These are phyloP conservation scores for Sciurus vulgaris DNA, from an alignment of 2,797 vertebrate species.

Conservation along the genomic window DNA sequence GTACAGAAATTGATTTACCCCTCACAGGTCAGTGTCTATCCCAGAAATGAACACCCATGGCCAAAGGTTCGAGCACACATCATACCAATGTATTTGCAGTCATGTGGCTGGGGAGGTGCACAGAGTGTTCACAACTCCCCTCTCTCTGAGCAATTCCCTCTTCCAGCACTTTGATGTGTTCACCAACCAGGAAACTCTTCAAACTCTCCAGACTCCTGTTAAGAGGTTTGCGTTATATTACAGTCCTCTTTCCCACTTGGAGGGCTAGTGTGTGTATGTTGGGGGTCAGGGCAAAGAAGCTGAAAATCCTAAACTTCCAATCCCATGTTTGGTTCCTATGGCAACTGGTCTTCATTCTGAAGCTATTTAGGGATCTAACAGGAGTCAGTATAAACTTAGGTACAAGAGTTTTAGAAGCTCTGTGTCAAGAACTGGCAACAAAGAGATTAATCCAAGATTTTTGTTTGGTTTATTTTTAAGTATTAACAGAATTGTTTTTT, in stretches of 20 bases:
- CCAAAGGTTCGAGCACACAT: not conserved
- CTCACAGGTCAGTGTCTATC: not conserved
- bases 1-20: not conserved
- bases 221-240: not conserved
- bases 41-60: not conserved
- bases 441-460: not conserved
- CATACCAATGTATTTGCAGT: not conserved
- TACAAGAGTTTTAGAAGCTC: not conserved
- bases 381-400: not conserved
- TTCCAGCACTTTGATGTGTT: not conserved
- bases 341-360: not conserved
- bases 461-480: not conserved
- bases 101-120: not conserved
- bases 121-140: not conserved
- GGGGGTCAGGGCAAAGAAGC: not conserved
- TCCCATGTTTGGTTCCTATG: not conserved
- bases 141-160: not conserved
- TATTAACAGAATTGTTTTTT: not conserved
- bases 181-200: not conserved
- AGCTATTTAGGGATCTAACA: not conserved
- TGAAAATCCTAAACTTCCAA: not conserved
- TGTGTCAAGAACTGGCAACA: not conserved
- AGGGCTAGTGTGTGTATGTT: not conserved
- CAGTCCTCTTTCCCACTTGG: not conserved
- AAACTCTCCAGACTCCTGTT: not conserved